Conservation (phyloP, 92 coral and sea anemone species). For the Phymanthus crucifer region DNA sequence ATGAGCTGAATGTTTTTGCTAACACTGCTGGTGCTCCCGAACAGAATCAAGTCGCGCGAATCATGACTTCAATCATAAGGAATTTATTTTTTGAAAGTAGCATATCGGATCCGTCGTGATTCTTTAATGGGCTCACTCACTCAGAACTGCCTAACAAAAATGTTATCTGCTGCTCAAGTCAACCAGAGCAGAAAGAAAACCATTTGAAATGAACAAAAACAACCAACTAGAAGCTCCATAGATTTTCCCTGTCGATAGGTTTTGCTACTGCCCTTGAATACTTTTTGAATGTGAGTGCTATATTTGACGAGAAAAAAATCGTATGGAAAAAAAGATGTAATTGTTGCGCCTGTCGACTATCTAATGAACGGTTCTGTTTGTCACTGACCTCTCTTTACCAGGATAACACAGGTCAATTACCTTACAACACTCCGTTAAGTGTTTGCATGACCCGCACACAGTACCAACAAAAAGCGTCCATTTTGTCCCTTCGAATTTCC, state of each 20-base stretch:
- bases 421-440: neutral
- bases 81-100: slow-evolving; percentile 9
- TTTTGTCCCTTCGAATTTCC: neutral
- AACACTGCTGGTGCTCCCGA: slow-evolving; percentile 13
- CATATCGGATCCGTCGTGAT: neutral
- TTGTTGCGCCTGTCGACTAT: neutral
- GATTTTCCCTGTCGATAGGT: neutral
- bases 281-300: no score
- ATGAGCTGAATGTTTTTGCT: slow-evolving; percentile 24
- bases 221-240: neutral
- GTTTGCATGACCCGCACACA: neutral
- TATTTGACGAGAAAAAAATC: no score
- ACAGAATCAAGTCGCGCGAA: slow-evolving; percentile 31
- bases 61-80: slow-evolving; percentile 27
- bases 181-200: neutral
- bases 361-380: neutral
- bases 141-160: neutral
- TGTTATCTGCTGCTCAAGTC: neutral
- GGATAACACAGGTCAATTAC: slow-evolving; percentile 1
- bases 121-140: slow-evolving; percentile 1
- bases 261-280: neutral
- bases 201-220: neutral
- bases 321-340: neutral
- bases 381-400: neutral
- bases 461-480: neutral